Percentiles rank a stretch among this genome's conserved stretches.
Evolutionary conservation across 2,797 vertebrate genomes (phyloP).

Genomic region (Pseudomugil gertrudae): DNA sequence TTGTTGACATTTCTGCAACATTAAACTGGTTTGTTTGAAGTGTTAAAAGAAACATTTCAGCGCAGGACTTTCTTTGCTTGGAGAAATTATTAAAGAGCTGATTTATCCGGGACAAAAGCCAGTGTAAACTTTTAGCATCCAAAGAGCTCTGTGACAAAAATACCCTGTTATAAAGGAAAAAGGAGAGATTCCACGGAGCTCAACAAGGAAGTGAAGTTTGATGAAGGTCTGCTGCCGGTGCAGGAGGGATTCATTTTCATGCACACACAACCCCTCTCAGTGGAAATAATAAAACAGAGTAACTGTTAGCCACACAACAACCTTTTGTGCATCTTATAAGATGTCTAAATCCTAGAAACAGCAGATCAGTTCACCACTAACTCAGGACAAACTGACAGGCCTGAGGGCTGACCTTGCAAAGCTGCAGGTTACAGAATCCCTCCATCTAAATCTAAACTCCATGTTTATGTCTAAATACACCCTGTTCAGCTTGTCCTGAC

Average conservation of each 20-base stretch:
- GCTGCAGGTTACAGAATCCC: slow-evolving; percentile 35
- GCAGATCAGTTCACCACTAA: slow-evolving; percentile 21
- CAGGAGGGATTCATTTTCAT: slow-evolving; percentile 37
- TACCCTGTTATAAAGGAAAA: slow-evolving; percentile 10
- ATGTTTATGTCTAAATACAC: slow-evolving; percentile 64
- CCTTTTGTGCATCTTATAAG: slow-evolving; percentile 10
- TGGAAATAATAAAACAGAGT: slow-evolving; percentile 35
- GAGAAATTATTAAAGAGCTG: not conserved
- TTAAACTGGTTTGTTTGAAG: not conserved
- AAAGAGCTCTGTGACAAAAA: slow-evolving; percentile 3
- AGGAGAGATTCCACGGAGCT: slow-evolving; percentile 7
- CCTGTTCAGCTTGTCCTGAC: slow-evolving; percentile 32
- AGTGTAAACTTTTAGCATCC: slow-evolving; percentile 26
- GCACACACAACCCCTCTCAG: slow-evolving; percentile 49
- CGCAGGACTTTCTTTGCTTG: slow-evolving; percentile 2
- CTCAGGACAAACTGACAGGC: not conserved
- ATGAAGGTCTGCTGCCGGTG: slow-evolving; percentile 4
- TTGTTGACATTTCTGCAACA: not conserved
- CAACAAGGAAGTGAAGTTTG: slow-evolving; percentile 15
- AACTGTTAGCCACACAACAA: slow-evolving; percentile 11
- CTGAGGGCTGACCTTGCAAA: slow-evolving; percentile 1
- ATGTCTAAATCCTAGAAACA: not conserved
- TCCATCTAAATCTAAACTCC: slow-evolving; percentile 25
- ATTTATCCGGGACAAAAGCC: slow-evolving; percentile 20
- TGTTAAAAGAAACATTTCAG: not conserved